A percentile compares a stretch with the other conserved stretches of the same genome.
Evolutionary conservation across 1,140 invertebrate genomes (phyloP).

Genomic region (Leptonema lineaticorne): DNA sequence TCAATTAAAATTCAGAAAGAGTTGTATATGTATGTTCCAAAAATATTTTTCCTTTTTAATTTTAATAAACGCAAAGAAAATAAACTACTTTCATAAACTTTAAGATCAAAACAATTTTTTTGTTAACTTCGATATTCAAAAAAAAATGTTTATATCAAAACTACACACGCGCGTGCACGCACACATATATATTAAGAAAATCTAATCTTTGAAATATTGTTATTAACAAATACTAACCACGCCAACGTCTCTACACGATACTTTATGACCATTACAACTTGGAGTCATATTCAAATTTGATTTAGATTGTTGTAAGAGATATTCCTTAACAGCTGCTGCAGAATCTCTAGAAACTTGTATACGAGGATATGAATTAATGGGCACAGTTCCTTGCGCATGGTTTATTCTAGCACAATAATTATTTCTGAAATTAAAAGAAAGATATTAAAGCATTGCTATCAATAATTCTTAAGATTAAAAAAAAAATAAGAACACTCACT

Average conservation of each 20-base stretch:
- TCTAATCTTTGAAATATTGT: background rate
- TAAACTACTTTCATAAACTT: no score
- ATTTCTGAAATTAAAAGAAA: constrained; percentile 32
- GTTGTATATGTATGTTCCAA: no score
- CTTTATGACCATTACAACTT: background rate
- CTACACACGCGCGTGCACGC: no score
- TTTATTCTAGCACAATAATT: constrained; percentile 30
- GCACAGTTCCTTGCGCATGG: constrained; percentile 22
- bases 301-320: constrained; percentile 1
- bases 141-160: no score
- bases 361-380: constrained; percentile 5
- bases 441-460: no score
- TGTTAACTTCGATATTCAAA: no score
- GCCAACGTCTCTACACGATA: constrained; percentile 32
- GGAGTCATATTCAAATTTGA: background rate
- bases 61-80: no score
- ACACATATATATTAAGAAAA: no score
- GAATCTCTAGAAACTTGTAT: constrained; percentile 19
- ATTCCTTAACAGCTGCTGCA: background rate
- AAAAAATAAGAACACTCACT: constrained; percentile 16
- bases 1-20: no score
- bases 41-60: no score
- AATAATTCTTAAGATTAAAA: no score
- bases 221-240: constrained; percentile 27
- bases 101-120: no score